phyloP scores from a whole-genome alignment of 2,797 vertebrate species.

The Neomorphus geoffroyi region DNA sequence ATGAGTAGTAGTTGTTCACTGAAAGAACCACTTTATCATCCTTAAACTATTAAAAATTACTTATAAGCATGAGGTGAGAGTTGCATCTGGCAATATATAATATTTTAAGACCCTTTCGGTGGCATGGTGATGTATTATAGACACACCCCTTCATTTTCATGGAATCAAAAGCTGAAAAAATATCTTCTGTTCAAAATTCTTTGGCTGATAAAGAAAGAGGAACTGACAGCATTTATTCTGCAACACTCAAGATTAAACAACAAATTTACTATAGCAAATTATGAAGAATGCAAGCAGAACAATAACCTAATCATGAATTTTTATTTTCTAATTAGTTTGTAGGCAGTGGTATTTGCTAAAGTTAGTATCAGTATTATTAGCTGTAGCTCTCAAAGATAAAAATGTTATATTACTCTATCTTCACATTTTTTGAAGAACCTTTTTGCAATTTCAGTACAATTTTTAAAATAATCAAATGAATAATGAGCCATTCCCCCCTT shows the following conservation, averaged over 20 bases:
- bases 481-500: neutral
- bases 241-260: neutral
- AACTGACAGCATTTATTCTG: neutral
- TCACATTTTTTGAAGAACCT: neutral
- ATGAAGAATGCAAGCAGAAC: neutral
- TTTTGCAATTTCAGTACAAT: neutral
- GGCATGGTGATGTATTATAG: neutral
- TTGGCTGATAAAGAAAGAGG: neutral
- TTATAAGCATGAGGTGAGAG: no score
- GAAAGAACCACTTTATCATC: slow-evolving; percentile 9
- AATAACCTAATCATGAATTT: neutral
- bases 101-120: neutral
- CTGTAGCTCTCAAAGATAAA: neutral
- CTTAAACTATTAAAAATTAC: neutral
- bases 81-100: neutral
- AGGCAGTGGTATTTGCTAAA: neutral
- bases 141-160: neutral
- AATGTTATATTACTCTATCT: neutral
- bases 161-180: neutral
- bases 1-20: neutral
- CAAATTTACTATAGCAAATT: neutral
- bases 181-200: neutral
- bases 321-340: slow-evolving; percentile 9
- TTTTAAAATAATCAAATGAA: neutral
- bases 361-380: neutral